Evolutionary conservation across 2,888 invertebrate genomes (phyloP).

Genomic region (Nemotelus nigrinus): DNA sequence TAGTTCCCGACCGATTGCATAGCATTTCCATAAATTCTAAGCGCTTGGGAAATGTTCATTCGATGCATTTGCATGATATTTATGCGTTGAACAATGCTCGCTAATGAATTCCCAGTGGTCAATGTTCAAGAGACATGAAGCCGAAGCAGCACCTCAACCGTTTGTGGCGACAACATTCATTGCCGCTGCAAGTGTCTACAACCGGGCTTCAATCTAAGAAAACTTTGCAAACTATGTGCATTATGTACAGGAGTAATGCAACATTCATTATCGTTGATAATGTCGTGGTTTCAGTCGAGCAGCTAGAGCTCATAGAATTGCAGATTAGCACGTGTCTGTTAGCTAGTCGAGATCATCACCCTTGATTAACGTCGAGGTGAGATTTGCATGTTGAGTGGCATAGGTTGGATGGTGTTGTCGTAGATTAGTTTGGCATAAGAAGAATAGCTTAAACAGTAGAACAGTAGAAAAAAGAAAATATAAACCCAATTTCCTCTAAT

Average conservation of each 20-base stretch:
- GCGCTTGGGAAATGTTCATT: constrained; percentile 1
- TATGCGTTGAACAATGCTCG: constrained; percentile 10
- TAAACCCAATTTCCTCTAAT: too few relatives aligned
- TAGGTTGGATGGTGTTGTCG: too few relatives aligned
- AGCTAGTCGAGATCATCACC: background rate
- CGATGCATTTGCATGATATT: constrained; percentile 32
- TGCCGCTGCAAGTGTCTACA: background rate
- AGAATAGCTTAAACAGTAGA: too few relatives aligned
- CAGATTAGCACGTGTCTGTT: constrained; percentile 11
- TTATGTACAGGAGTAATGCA: too few relatives aligned
- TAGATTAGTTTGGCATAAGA: too few relatives aligned
- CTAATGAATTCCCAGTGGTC: constrained; percentile 13
- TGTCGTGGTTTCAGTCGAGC: background rate
- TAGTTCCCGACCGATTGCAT: background rate
- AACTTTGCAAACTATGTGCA: too few relatives aligned
- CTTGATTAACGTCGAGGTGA: background rate
- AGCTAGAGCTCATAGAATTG: background rate
- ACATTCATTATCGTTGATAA: too few relatives aligned
- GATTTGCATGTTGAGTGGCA: constrained; percentile 12
- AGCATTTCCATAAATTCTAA: constrained; percentile 36
- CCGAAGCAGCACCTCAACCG: background rate
- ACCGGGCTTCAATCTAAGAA: too few relatives aligned
- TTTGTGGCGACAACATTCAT: background rate
- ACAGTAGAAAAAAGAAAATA: too few relatives aligned
- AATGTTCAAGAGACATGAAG: background rate